Conservation (phyloP, 2,888 invertebrate species). For the Lycophotia porphyrea region DNA sequence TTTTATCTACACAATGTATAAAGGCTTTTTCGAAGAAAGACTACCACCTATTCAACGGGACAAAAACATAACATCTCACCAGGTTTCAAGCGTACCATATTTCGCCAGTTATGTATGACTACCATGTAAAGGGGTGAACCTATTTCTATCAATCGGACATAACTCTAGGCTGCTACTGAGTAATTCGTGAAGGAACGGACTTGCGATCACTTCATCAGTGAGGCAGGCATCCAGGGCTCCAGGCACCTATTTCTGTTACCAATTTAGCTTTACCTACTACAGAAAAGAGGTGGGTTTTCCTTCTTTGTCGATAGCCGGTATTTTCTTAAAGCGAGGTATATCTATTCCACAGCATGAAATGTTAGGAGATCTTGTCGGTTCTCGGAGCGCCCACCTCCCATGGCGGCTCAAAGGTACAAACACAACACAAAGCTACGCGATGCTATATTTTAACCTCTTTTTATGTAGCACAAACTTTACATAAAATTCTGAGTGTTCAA, state of each 20-base stretch:
- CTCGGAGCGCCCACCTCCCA: neutral
- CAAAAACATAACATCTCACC: neutral
- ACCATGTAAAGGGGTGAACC: neutral
- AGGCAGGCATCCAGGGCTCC: neutral
- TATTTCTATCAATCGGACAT: neutral
- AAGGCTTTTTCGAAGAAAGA: neutral
- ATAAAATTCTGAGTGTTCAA: constrained; percentile 35
- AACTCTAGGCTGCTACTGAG: too few relatives aligned
- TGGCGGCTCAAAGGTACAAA: constrained; percentile 18
- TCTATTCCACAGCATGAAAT: neutral
- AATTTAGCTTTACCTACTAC: neutral
- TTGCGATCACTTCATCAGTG: neutral
- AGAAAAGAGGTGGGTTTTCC: neutral
- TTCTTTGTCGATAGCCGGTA: neutral
- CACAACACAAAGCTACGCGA: neutral
- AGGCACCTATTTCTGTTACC: neutral
- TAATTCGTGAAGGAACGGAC: neutral
- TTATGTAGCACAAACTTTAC: constrained; percentile 53
- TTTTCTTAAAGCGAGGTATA: neutral
- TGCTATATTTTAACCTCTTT: constrained; percentile 44
- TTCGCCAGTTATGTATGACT: neutral
- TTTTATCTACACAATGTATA: neutral
- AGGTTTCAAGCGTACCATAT: neutral
- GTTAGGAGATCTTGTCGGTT: neutral
- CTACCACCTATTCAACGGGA: neutral